phyloP scores from a whole-genome alignment of 53 echinoderm and acorn worm genomes.

The Hippasteria phrygiana region DNA sequence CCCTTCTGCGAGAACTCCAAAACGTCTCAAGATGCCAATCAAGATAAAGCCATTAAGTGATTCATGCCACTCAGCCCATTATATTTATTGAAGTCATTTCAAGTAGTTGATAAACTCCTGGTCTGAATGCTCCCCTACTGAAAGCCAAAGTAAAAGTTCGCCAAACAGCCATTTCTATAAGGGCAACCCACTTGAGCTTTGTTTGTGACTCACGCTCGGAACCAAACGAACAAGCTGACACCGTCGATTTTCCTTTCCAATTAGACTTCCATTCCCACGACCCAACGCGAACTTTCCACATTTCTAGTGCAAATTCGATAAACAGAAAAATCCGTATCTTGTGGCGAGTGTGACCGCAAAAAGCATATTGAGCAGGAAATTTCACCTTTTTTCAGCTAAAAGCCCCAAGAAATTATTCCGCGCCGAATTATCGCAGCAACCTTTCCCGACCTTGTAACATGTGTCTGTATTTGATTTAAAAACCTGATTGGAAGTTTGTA shows the following conservation, averaged over 20 bases:
- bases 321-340: not conserved
- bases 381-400: not conserved
- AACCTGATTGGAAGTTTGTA: not conserved
- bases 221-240: not conserved
- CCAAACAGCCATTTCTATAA: constrained; percentile 16
- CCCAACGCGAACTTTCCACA: not conserved
- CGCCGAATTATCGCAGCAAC: not conserved
- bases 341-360: not conserved
- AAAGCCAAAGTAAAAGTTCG: not conserved
- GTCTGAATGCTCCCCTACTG: too few relatives aligned
- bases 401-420: not conserved
- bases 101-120: constrained; percentile 10
- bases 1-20: not conserved
- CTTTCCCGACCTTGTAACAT: constrained; percentile 7
- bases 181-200: not conserved
- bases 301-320: constrained; percentile 1
- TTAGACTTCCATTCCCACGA: not conserved
- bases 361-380: not conserved
- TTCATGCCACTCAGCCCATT: not conserved
- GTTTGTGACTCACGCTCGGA: constrained; percentile 3
- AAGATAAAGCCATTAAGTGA: not conserved
- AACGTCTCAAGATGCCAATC: not conserved
- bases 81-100: constrained; percentile 4
- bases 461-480: constrained; percentile 2
- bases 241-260: not conserved